Conservation (phyloP, 2,797 vertebrate species). For the Hyperoplus immaculatus region DNA sequence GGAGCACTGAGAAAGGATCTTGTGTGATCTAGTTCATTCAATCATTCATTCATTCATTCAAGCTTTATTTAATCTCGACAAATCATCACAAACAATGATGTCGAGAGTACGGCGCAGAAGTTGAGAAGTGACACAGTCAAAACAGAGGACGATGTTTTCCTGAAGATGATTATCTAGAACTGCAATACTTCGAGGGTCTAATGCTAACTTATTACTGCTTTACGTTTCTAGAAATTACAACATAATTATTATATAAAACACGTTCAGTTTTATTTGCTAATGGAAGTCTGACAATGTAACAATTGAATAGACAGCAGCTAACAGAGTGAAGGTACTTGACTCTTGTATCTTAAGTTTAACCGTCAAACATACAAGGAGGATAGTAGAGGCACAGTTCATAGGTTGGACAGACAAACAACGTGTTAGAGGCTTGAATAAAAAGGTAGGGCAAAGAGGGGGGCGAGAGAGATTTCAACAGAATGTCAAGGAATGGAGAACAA, state of each 20-base stretch:
- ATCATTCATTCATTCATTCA: too few relatives aligned
- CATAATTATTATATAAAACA: background rate
- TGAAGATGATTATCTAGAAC: background rate
- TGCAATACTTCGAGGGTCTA: background rate
- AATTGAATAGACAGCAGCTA: background rate
- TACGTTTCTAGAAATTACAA: background rate
- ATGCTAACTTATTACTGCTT: background rate
- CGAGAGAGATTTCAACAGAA: background rate
- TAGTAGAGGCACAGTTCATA: background rate
- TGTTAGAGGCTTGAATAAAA: background rate
- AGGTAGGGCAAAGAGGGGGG: background rate
- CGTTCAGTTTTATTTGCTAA: constrained; percentile 27
- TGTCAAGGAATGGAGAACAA: background rate
- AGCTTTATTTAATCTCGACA: too few relatives aligned
- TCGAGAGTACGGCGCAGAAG: too few relatives aligned
- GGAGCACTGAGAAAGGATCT: background rate
- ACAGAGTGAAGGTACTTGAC: background rate
- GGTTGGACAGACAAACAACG: constrained; percentile 4
- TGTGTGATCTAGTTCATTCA: background rate
- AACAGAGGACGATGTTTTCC: background rate
- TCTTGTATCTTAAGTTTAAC: background rate
- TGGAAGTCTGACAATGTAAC: background rate
- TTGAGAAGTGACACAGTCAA: background rate
- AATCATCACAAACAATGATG: too few relatives aligned
- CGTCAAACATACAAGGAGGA: background rate